Percentiles rank a stretch among this genome's conserved stretches.
Conservation (phyloP, 1,140 invertebrate genomes). For the Zeugodacus cucurbitae region DNA sequence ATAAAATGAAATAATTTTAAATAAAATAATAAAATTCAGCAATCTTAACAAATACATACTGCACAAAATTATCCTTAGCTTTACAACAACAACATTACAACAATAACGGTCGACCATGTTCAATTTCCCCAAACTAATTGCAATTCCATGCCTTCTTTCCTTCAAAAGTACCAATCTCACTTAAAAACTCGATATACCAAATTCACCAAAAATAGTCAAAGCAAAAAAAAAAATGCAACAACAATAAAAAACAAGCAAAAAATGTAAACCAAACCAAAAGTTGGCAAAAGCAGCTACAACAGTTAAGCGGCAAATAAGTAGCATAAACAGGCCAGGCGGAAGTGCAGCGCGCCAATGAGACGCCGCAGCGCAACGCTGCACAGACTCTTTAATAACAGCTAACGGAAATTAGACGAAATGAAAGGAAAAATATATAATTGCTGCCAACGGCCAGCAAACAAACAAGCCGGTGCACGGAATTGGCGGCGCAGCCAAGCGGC, state of each 20-base stretch:
- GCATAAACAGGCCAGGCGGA: neutral
- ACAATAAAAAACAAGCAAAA: neutral
- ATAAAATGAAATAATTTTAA: too few species aligned
- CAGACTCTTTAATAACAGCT: neutral
- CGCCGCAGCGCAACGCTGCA: neutral
- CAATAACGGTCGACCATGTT: too few species aligned
- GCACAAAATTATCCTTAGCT: too few species aligned
- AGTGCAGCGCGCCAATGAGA: neutral
- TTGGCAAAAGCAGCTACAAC: neutral
- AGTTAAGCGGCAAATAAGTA: constrained; percentile 8
- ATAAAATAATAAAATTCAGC: too few species aligned
- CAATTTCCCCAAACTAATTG: too few species aligned
- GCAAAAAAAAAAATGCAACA: neutral
- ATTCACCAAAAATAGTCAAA: too few species aligned
- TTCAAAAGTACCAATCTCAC: neutral
- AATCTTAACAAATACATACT: too few species aligned
- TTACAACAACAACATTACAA: too few species aligned
- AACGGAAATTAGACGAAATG: constrained; percentile 31
- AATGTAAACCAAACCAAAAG: neutral
- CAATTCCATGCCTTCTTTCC: too few species aligned
- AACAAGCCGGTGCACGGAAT: neutral
- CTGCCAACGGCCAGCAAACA: constrained; percentile 20
- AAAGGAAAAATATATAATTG: constrained; percentile 21
- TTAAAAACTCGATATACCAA: neutral
- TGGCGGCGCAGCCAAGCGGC: neutral